Evolutionary conservation across 2,113 vertebrate species (phyloP).

Genomic region (Myanophis thanlyinensis): DNA sequence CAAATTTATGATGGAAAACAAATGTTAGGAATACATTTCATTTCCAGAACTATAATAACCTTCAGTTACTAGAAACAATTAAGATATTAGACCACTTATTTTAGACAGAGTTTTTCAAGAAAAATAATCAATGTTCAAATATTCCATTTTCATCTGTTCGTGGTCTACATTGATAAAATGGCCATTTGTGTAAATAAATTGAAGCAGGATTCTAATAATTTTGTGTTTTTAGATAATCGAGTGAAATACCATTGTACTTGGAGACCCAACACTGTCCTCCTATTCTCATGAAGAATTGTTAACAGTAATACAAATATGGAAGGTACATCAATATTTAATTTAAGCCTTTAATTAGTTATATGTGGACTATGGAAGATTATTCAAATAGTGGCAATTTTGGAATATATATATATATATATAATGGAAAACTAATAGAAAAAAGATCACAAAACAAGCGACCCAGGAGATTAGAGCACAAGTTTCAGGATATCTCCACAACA

Average conservation of each 20-base stretch:
- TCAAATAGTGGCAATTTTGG: slow-evolving; percentile 8
- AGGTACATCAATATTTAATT: background rate
- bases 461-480: too few species aligned
- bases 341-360: slow-evolving; percentile 13
- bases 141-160: background rate
- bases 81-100: background rate
- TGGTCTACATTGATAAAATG: too few species aligned
- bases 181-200: too few species aligned
- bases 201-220: background rate
- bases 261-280: background rate
- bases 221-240: background rate
- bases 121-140: background rate
- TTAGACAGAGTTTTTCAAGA: background rate
- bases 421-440: too few species aligned
- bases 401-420: slow-evolving; percentile 7
- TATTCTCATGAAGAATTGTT: background rate
- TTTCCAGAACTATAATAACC: background rate
- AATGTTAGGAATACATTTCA: background rate
- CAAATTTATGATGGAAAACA: background rate
- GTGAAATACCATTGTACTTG: background rate
- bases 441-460: too few species aligned
- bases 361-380: background rate
- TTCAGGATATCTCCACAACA: too few species aligned
- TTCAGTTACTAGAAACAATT: background rate
- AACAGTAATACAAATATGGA: background rate